These are phyloP conservation scores for Sciurus niger DNA, from an alignment of 2,113 vertebrate genomes.

Conservation along the genomic window DNA sequence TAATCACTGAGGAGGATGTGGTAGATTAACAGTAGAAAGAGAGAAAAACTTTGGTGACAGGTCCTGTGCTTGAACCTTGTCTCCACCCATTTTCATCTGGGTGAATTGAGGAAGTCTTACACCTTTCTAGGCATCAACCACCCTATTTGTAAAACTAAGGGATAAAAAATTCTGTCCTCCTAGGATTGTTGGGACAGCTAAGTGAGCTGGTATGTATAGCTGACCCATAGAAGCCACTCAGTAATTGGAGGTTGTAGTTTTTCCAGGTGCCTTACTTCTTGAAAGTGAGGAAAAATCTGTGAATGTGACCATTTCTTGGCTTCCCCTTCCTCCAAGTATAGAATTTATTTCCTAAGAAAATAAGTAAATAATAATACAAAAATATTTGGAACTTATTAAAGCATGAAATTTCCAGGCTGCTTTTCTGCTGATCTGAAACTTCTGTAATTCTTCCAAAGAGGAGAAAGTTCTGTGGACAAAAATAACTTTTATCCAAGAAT, in stretches of 20 bases:
- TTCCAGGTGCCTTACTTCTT: slow-evolving; percentile 40
- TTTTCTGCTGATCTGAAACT: slow-evolving; percentile 76
- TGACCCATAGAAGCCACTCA: background rate
- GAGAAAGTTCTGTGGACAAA: slow-evolving; percentile 67
- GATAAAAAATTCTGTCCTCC: too few species aligned
- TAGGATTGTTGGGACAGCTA: background rate
- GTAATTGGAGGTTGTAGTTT: background rate
- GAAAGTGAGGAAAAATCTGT: background rate
- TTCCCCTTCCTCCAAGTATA: background rate
- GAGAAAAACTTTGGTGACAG: background rate
- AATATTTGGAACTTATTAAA: slow-evolving; percentile 80
- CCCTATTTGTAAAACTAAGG: background rate
- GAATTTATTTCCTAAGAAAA: slow-evolving; percentile 78
- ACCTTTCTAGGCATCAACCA: background rate
- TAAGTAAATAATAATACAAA: slow-evolving; percentile 82
- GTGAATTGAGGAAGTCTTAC: background rate
- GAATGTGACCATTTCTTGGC: background rate
- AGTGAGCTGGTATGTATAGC: background rate
- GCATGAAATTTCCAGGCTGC: slow-evolving; percentile 75
- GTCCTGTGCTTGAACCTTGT: background rate
- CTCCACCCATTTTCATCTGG: background rate
- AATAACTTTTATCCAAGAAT: slow-evolving; percentile 68
- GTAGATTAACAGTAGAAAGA: background rate
- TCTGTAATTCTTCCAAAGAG: slow-evolving; percentile 72
- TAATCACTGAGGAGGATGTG: background rate